A percentile compares a stretch with the other conserved stretches of the same genome.
phyloP scores from a whole-genome alignment of 2,797 vertebrate genomes.

The Myotis myotis region DNA sequence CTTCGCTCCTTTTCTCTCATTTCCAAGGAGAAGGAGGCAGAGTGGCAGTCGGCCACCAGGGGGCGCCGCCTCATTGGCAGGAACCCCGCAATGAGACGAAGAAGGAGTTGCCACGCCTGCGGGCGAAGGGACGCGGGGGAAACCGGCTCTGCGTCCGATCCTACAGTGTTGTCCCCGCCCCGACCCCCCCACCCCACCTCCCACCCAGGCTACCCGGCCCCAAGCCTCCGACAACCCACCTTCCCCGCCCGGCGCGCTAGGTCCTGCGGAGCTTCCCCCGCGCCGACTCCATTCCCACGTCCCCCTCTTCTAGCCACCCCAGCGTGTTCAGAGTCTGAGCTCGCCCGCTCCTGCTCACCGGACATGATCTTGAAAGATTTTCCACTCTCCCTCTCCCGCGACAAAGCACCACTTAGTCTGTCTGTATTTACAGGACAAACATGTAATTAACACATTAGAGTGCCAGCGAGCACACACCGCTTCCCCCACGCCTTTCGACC shows the following conservation, averaged over 20 bases:
- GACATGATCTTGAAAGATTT: neutral
- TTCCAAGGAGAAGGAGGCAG: neutral
- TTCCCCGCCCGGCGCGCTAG: neutral
- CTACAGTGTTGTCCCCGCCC: neutral
- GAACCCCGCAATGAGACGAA: fast-evolving
- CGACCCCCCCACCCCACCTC: neutral
- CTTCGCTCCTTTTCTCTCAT: neutral
- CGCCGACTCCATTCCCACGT: fast-evolving
- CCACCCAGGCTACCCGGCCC: too few species aligned
- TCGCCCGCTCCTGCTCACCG: neutral
- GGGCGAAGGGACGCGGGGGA: fast-evolving
- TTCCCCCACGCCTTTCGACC: neutral
- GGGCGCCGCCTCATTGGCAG: neutral
- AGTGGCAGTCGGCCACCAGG: neutral
- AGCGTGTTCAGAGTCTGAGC: fast-evolving
- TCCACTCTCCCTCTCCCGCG: neutral
- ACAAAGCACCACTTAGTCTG: neutral
- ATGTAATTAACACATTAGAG: neutral
- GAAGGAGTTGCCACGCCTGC: neutral
- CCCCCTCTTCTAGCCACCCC: neutral
- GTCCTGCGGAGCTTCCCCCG: neutral
- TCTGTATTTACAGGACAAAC: neutral
- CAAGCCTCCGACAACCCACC: too few species aligned
- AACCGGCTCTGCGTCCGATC: fast-evolving
- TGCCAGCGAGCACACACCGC: neutral